Evolutionary conservation across 1,140 invertebrate genomes (phyloP).

Genomic region (Formica exsecta): DNA sequence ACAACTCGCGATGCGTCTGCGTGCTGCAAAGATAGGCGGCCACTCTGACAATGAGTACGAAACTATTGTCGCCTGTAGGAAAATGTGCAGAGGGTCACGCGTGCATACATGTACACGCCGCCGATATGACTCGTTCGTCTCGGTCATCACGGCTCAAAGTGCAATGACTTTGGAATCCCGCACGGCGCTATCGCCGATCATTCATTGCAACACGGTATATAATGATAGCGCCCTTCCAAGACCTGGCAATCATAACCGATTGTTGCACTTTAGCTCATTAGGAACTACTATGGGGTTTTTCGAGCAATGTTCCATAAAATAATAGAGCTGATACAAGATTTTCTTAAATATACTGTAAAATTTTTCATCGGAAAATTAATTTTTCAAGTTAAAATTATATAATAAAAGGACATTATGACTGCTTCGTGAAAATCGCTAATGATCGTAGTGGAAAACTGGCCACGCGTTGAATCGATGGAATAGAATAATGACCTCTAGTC

Average conservation of each 20-base stretch:
- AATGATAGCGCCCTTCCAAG: constrained; percentile 24
- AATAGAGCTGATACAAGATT: background rate
- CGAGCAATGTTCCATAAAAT: background rate
- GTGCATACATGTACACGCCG: background rate
- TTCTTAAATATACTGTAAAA: background rate
- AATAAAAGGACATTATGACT: background rate
- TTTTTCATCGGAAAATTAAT: constrained; percentile 5
- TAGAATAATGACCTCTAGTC: constrained; percentile 43
- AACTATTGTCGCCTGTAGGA: constrained; percentile 56
- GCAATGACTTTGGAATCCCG: constrained; percentile 50
- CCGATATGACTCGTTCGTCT: constrained; percentile 41
- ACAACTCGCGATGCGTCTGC: constrained; percentile 24
- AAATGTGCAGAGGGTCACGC: constrained; percentile 36
- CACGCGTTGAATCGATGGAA: constrained; percentile 2
- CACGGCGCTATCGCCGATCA: constrained; percentile 21
- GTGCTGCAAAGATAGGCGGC: constrained; percentile 30
- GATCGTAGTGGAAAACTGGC: constrained; percentile 9
- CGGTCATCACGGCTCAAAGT: constrained; percentile 43
- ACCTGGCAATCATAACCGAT: background rate
- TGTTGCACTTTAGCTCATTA: constrained; percentile 21
- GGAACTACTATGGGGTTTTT: background rate
- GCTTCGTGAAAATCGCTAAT: constrained; percentile 16
- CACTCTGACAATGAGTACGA: constrained; percentile 16
- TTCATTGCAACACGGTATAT: constrained; percentile 25
- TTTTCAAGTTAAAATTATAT: background rate